Conservation (phyloP, 1,140 invertebrate species). For the Popillia japonica region DNA sequence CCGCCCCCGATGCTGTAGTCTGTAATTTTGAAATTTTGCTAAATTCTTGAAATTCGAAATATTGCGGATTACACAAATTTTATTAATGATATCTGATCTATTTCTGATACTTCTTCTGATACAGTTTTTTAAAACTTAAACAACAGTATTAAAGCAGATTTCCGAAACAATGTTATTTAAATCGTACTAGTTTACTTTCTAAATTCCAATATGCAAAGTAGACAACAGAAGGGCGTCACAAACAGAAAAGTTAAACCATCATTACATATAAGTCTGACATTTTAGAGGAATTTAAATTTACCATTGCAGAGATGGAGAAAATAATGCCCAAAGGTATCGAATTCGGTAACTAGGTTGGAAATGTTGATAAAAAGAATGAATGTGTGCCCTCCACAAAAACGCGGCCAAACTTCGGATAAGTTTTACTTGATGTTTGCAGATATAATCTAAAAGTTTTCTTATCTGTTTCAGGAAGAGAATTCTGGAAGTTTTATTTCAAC, state of each 20-base stretch:
- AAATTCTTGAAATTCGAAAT: too few species aligned
- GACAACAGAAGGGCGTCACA: neutral
- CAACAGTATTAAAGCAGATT: too few species aligned
- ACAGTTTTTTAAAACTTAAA: too few species aligned
- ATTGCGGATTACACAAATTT: too few species aligned
- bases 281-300: neutral
- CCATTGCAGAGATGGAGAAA: neutral
- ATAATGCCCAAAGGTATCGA: constrained; percentile 6
- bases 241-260: neutral
- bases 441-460: constrained; percentile 7
- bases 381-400: neutral
- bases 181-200: too few species aligned
- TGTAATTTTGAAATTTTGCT: too few species aligned
- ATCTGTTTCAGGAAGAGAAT: neutral
- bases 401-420: neutral
- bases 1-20: too few species aligned
- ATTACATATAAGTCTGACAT: neutral
- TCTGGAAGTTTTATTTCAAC: neutral
- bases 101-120: too few species aligned
- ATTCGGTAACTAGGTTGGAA: neutral
- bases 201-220: too few species aligned
- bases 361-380: constrained; percentile 5
- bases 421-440: constrained; percentile 6
- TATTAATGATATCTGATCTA: too few species aligned
- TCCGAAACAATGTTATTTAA: too few species aligned